Evolutionary conservation across 2,113 vertebrate genomes (phyloP).

Genomic region (Perccottus glenii): DNA sequence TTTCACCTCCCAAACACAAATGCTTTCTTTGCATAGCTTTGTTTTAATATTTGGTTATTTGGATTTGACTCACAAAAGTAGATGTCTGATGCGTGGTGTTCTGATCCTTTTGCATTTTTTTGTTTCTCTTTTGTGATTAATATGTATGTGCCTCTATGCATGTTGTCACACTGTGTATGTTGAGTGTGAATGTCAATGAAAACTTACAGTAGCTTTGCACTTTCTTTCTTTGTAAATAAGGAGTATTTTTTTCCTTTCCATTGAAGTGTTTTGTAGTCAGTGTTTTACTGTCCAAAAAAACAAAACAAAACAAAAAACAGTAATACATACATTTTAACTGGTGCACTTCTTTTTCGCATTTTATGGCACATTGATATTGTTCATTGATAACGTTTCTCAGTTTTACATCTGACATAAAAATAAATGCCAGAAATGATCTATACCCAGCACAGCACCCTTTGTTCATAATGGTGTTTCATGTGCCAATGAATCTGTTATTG

Average conservation of each 20-base stretch:
- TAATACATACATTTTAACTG: constrained; percentile 36
- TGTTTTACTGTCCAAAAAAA: constrained; percentile 26
- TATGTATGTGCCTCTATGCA: constrained; percentile 72
- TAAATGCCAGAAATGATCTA: constrained; percentile 42
- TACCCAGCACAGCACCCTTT: constrained; percentile 49
- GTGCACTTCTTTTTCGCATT: constrained; percentile 15
- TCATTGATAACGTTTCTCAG: constrained; percentile 38
- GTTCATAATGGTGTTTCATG: constrained; percentile 60
- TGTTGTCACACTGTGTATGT: constrained; percentile 68
- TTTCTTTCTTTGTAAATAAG: constrained; percentile 64
- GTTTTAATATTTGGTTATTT: constrained; percentile 45
- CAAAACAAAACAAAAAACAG: constrained; percentile 33
- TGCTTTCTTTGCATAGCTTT: constrained; percentile 61
- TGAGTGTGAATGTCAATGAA: constrained; percentile 66
- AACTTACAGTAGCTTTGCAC: constrained; percentile 58
- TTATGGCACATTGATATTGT: constrained; percentile 18
- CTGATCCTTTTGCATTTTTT: constrained; percentile 51
- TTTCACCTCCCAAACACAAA: constrained; percentile 68
- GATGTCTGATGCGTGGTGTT: constrained; percentile 46
- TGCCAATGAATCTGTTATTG: constrained; percentile 73
- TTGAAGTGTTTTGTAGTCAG: constrained; percentile 34
- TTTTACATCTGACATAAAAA: constrained; percentile 46
- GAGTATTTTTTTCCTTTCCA: constrained; percentile 34
- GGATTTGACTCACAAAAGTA: constrained; percentile 49
- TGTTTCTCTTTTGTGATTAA: constrained; percentile 52